A percentile compares a stretch with the other conserved stretches of the same genome.
phyloP scores from a whole-genome alignment of 2,797 vertebrate species.

The Argya squamiceps region DNA sequence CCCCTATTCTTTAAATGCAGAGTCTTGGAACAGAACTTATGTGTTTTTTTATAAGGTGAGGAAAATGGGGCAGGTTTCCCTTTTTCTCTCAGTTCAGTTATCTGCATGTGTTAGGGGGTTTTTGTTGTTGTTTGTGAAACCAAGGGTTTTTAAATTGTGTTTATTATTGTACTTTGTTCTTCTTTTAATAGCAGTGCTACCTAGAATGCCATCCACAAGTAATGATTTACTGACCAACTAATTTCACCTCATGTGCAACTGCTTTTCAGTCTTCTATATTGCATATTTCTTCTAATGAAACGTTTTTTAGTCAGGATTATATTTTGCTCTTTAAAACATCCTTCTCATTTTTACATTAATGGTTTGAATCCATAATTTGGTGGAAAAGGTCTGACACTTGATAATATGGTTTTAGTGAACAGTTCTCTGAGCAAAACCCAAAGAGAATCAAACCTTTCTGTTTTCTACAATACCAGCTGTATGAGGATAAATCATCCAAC shows the following conservation, averaged over 20 bases:
- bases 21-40: neutral
- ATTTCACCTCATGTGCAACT: neutral
- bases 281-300: neutral
- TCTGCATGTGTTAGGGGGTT: accelerated
- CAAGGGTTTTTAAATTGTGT: neutral
- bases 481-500: neutral
- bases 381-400: neutral
- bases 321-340: neutral
- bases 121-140: neutral
- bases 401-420: neutral
- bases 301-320: neutral
- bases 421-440: neutral
- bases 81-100: neutral
- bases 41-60: neutral
- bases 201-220: neutral
- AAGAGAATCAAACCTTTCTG: neutral
- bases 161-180: neutral
- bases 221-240: neutral
- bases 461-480: neutral
- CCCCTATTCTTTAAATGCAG: neutral
- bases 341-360: neutral
- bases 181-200: neutral
- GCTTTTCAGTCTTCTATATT: neutral
- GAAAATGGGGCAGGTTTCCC: neutral
- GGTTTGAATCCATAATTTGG: neutral